These are phyloP conservation scores for Chorisops tibialis DNA, from an alignment of 2,888 invertebrate genomes.

Conservation along the genomic window DNA sequence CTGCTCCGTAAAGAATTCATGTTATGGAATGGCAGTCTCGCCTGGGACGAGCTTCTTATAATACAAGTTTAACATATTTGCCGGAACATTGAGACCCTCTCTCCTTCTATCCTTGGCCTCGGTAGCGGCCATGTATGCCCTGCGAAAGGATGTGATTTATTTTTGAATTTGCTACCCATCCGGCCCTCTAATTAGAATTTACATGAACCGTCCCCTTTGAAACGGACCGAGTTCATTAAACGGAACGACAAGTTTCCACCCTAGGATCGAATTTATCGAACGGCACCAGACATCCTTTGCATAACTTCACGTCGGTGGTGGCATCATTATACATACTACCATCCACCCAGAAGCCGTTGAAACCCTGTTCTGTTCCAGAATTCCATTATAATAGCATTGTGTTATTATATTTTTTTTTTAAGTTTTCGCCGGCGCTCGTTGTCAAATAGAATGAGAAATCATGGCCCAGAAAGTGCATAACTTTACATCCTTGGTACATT, in stretches of 20 bases:
- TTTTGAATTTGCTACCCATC: background rate
- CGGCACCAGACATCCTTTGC: background rate
- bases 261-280: constrained; percentile 1
- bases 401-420: no score
- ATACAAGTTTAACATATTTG: constrained; percentile 7
- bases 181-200: constrained; percentile 17
- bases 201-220: background rate
- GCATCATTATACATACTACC: no score
- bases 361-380: no score
- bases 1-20: constrained; percentile 7
- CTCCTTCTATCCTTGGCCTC: no score
- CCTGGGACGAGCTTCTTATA: constrained; percentile 17
- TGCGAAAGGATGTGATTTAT: constrained; percentile 10
- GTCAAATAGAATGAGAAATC: no score
- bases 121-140: no score
- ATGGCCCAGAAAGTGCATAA: no score
- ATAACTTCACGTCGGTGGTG: no score
- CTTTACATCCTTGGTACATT: no score
- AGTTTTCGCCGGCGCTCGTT: no score
- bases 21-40: constrained; percentile 12
- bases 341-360: no score
- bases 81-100: background rate
- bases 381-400: no score
- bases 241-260: background rate
- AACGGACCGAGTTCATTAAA: background rate